Base-by-base conservation (phyloP, 2,113 vertebrate species). In the Elanoides forficatus region DNA sequence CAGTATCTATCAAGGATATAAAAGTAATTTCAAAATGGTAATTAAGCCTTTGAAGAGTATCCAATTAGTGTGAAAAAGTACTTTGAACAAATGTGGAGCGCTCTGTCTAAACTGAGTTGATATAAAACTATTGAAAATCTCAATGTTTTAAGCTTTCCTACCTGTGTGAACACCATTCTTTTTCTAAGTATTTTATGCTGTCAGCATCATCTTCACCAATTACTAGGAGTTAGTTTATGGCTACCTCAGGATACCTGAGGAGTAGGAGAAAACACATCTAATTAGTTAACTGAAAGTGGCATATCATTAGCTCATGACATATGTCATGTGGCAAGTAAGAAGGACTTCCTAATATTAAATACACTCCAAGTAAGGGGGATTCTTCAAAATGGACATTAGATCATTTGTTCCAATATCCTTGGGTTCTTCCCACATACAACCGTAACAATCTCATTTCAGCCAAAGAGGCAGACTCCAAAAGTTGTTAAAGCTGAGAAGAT, bases 31-130 rank as follows among this genome's bases (percentile, higher is more conserved):
- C 74, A 95, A 91, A 97, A 95, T 85, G 79, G 89, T 97, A 98
- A 97, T 96, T 95, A 96, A 79, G 93, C 38, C 87, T 97, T 97
- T 97, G 97, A 97, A 97, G 88, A 97, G 62, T 30, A 87, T 72
- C 80, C 94, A 97, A 94, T 97, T 98, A 97, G 43, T 68, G 53
- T 90, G 73, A 38, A 91, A 97, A 95, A 92, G 70, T 79, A 88
- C 65, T 97, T 68, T 60, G 40, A 92, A 85, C 10, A 1, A 90
- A 95, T n/a, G 13, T 9, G 22, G 48, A 96, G 81, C 27, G 32
- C 85, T 96, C 93, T 93, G 65, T 85, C 76, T 80, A 87, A 95
- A 91, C 11, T 88, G 70, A 96, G 32, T 56, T 91, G 81, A 94
- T 90, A 74, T 17, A 84, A 92, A 60, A 55, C 58, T n/a, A 42